Conservation (phyloP, 92 coral and sea anemone genomes). For the Epizoanthus fatuus region DNA sequence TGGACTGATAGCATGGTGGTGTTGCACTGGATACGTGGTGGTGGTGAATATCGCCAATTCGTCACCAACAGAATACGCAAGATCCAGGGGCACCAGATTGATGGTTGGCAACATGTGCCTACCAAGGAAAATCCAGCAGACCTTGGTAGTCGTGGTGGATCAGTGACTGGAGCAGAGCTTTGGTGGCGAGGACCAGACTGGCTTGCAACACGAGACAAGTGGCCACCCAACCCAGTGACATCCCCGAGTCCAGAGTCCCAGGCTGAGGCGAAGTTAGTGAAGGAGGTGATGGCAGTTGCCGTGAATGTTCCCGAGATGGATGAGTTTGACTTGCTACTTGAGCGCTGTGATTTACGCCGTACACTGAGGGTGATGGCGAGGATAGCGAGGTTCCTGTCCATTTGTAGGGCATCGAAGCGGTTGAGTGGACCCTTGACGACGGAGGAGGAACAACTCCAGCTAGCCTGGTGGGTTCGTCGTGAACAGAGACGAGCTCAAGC, state of each 20-base stretch:
- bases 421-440: too few species aligned
- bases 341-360: not conserved
- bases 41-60: conserved; percentile 33
- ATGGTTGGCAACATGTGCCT: conserved; percentile 33
- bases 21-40: conserved; percentile 44
- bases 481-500: not conserved
- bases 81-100: conserved; percentile 11
- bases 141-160: conserved; percentile 53
- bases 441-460: too few species aligned
- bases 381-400: conserved; percentile 18
- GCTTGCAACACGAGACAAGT: conserved; percentile 21
- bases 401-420: not conserved
- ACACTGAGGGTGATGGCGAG: not conserved
- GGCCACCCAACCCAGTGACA: conserved; percentile 39
- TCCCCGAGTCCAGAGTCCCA: conserved; percentile 23
- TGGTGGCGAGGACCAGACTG: conserved; percentile 46
- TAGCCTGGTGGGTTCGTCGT: too few species aligned
- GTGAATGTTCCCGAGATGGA: too few species aligned
- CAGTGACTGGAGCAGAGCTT: conserved; percentile 22
- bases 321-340: not conserved
- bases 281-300: not conserved
- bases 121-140: conserved; percentile 37
- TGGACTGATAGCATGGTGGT: conserved; percentile 55
- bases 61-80: conserved; percentile 37
- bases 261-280: conserved; percentile 22